Base-by-base conservation (phyloP, 1,140 invertebrate genomes). In the Vanessa atalanta region DNA sequence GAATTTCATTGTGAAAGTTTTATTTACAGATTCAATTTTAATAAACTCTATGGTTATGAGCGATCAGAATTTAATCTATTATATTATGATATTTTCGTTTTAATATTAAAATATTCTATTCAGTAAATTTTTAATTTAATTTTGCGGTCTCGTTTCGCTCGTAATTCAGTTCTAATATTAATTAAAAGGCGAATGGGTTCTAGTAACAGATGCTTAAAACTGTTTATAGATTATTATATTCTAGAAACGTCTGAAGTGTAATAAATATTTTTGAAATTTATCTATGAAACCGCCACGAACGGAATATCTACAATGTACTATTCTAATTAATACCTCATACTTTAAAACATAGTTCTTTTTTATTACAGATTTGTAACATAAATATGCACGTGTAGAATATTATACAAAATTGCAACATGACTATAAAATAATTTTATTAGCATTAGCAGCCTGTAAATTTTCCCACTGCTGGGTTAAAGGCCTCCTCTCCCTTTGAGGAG, bases 101-200 rank as follows among this genome's bases (percentile, higher is more conserved):
- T 13, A 26, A 57, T 55, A 67, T 53, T 67, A 7, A 7, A 68
- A 43, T 26, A n/a, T 20, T 26, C 8, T 20, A 57, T 43, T 55
- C 51, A 20, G 61, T 55, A 72, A 72, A 66, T 65, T 43, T 72
- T 68, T 60, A 63, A 71, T 63, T 82, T 84, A 83, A 86, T 81
- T 81, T 81, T 77, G 79, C 78, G 86, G 84, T 82, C 84, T 77
- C 79, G 84, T 88, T 79, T 80, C 68, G 65, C 74, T 83, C 84
- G 78, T 85, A 84, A 84, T 82, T 88, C 74, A 72, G 70, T 77
- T 84, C 82, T 82, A 85, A 86, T 87, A 84, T 85, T 85, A 87
- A 86, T 88, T 86, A 87, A 57, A 87, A 79, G 79, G 78, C 79
- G 65, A 79, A 76, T 60, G 61, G 77, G 76, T 65, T 75, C 78